Evolutionary conservation across 2,888 invertebrate species (phyloP).

Genomic region (Eucriotettix oculatus): DNA sequence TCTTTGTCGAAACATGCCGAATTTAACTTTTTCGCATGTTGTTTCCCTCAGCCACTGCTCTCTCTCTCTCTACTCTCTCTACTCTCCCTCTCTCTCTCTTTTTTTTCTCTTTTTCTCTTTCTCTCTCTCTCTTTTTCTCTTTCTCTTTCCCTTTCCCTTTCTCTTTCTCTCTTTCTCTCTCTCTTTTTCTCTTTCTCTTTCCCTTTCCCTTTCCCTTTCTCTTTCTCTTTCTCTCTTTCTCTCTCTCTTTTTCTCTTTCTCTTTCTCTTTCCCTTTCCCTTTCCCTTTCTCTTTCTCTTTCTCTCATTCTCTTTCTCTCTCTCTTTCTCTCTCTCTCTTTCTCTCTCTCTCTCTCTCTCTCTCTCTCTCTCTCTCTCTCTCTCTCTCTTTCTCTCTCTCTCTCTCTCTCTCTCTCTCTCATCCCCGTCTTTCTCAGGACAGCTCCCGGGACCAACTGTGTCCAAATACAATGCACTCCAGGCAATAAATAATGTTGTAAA

Average conservation of each 20-base stretch:
- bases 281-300: not conserved
- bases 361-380: not conserved
- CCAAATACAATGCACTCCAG: no score
- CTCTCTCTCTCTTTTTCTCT: no score
- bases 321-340: not conserved
- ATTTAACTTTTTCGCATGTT: no score
- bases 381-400: not conserved
- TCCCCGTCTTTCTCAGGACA: not conserved
- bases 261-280: not conserved
- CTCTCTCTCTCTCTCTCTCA: not conserved
- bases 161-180: not conserved
- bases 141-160: no score
- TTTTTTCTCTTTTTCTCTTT: no score
- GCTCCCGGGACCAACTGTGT: no score
- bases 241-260: not conserved
- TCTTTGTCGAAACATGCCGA: no score
- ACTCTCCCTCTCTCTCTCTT: not conserved
- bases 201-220: not conserved
- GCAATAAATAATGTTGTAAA: no score
- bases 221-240: not conserved
- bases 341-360: not conserved
- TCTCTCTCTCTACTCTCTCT: not conserved
- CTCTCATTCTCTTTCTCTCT: not conserved
- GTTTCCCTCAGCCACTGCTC: no score
- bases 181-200: not conserved